A percentile compares a stretch with the other conserved stretches of the same genome.
Evolutionary conservation across 2,888 invertebrate species (phyloP).

Genomic region (Aleiodes testaceus): DNA sequence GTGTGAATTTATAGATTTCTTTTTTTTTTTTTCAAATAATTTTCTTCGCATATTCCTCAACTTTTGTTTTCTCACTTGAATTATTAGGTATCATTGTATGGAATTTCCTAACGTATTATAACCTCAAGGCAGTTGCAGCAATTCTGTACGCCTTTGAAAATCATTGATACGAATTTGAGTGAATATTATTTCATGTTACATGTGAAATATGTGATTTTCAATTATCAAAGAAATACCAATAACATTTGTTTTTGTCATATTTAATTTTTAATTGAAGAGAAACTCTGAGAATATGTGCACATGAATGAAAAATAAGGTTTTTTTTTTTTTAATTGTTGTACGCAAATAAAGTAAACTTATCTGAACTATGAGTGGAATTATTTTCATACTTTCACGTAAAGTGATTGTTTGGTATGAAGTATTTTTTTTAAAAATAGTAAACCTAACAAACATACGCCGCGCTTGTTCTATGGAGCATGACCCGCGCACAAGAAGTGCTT

Average conservation of each 20-base stretch:
- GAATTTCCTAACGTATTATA: slow-evolving; percentile 14
- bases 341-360: slow-evolving; percentile 35
- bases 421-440: not conserved
- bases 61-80: slow-evolving; percentile 19
- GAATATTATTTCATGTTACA: not conserved
- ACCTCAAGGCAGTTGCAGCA: not conserved
- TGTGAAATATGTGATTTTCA: slow-evolving; percentile 22
- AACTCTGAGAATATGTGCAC: slow-evolving; percentile 11
- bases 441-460: slow-evolving; percentile 45
- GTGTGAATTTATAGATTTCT: slow-evolving; percentile 25
- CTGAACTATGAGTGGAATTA: slow-evolving; percentile 60
- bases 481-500: slow-evolving; percentile 49
- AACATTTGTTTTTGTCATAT: slow-evolving; percentile 27
- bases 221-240: slow-evolving; percentile 16
- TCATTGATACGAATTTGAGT: slow-evolving; percentile 24
- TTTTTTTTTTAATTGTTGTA: slow-evolving; percentile 2
- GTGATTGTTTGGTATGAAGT: slow-evolving; percentile 66
- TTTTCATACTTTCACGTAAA: slow-evolving; percentile 72
- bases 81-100: slow-evolving; percentile 23
- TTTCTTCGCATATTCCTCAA: slow-evolving; percentile 4
- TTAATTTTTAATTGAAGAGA: slow-evolving; percentile 10
- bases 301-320: slow-evolving; percentile 21
- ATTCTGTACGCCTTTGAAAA: not conserved
- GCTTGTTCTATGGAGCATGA: slow-evolving; percentile 68
- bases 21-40: not conserved